Evolutionary conservation across 2,888 invertebrate genomes (phyloP).

Genomic region (Aspidiotus rigidus): DNA sequence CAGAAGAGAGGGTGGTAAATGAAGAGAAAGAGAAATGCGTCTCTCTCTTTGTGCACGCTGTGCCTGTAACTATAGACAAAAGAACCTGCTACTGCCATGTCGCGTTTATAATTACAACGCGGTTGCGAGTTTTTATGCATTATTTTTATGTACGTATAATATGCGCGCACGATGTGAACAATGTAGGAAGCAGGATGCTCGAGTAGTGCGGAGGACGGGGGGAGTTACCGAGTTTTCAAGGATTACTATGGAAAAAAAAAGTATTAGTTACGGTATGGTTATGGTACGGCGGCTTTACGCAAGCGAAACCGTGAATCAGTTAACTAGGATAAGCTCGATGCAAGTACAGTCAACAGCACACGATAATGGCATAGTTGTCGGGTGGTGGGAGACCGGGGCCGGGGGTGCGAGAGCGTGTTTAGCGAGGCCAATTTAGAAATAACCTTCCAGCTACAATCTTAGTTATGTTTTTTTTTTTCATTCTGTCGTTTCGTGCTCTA

Average conservation of each 20-base stretch:
- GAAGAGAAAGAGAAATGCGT: too few relatives aligned
- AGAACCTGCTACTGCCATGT: too few relatives aligned
- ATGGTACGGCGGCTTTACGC: conserved; percentile 26
- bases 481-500: too few relatives aligned
- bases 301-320: conserved; percentile 27
- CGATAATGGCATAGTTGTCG: too few relatives aligned
- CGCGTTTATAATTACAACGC: too few relatives aligned
- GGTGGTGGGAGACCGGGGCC: not conserved
- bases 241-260: conserved; percentile 18
- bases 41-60: too few relatives aligned
- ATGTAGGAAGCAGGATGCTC: conserved; percentile 26
- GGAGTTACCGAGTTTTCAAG: conserved; percentile 19
- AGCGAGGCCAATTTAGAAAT: conserved; percentile 28
- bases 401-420: conserved; percentile 4
- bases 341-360: conserved; percentile 5
- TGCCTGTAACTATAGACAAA: too few relatives aligned
- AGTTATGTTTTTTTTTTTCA: too few relatives aligned
- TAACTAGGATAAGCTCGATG: conserved; percentile 17
- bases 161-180: conserved; percentile 16
- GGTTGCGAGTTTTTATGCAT: too few relatives aligned
- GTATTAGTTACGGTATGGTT: conserved; percentile 20
- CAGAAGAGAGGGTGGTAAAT: too few relatives aligned
- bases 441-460: conserved; percentile 18
- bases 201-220: conserved; percentile 13
- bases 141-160: too few relatives aligned